Evolutionary conservation across 2,797 vertebrate genomes (phyloP).

Genomic region (Cossypha dichroa): DNA sequence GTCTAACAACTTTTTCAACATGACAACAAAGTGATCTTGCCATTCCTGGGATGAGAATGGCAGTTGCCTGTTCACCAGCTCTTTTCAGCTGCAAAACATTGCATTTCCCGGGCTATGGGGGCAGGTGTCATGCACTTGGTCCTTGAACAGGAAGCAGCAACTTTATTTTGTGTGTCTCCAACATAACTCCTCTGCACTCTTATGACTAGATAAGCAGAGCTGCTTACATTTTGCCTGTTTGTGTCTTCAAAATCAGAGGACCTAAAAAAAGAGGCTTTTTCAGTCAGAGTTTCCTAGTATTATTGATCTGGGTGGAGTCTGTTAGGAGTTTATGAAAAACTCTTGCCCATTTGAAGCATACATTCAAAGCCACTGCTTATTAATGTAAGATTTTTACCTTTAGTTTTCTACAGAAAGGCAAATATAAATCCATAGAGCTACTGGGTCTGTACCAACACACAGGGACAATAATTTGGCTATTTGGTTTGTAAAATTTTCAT

Average conservation of each 20-base stretch:
- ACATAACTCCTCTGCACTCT: not conserved
- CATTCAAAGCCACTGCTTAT: not conserved
- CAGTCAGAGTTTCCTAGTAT: not conserved
- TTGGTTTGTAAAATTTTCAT: not conserved
- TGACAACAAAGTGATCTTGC: not conserved
- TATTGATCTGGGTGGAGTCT: not conserved
- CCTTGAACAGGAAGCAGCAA: not conserved
- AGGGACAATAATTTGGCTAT: not conserved
- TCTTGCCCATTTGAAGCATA: not conserved
- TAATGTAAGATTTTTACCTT: not conserved
- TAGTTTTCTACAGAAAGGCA: not conserved
- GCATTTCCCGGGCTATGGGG: not conserved
- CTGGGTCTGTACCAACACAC: not conserved
- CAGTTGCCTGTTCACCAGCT: not conserved
- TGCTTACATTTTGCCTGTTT: not conserved
- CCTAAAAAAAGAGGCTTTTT: not conserved
- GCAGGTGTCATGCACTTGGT: not conserved
- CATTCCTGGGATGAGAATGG: not conserved
- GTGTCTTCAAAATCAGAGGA: not conserved
- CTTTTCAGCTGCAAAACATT: not conserved
- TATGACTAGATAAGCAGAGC: not conserved
- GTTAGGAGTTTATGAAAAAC: not conserved
- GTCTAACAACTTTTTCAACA: not conserved
- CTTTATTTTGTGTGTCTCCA: not conserved
- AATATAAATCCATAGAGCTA: not conserved